Evolutionary conservation across 1,140 invertebrate species (phyloP), one percentile per base, ranked within the genome.

Genomic region (Andricus grossulariae): DNA sequence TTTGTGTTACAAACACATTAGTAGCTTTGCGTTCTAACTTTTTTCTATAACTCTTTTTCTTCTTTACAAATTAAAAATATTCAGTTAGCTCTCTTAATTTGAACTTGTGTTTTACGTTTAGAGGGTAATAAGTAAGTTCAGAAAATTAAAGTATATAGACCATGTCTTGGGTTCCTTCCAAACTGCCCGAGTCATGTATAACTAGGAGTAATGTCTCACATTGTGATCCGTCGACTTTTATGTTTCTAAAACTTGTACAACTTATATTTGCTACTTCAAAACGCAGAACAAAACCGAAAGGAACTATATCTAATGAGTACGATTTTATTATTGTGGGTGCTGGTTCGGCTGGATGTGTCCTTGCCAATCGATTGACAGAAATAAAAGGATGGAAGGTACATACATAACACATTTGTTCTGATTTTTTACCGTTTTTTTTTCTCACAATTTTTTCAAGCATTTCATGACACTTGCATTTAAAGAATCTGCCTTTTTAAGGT

Each of bases 301-400:
- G 15, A n/a, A n/a, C 60, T 39, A n/a, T n/a, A 66, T 32, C 60
- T n/a, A n/a, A 16, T n/a, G 60, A 66, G 39, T 66, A 66, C 10
- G 60, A 66, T 66, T 66, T 66, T 25, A 66, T 66, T 66, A 66
- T 66, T n/a, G 60, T 66, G 16, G 60, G 60, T n/a, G 60, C 25
- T 39, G 60, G 60, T 16, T 39, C 60, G 1, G 60, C 60, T 45
- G 60, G 60, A n/a, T 66, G 60, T 66, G n/a, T 66, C 3, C 60
- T 66, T 10, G 60, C 60, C n/a, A 66, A 66, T 39, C 60, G 60
- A 66, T 39, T 66, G 4, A 66, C 60, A 45, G 60, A 66, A 66
- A 66, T 66, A 15, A 16, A 32, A 66, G 60, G 45, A 16, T 66
- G 60, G 60, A 66, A 66, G 32, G 60, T 66, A 66, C 15, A 21